These are phyloP conservation scores for Leptocoma aspasia DNA, from an alignment of 2,113 vertebrate species.

Conservation along the genomic window DNA sequence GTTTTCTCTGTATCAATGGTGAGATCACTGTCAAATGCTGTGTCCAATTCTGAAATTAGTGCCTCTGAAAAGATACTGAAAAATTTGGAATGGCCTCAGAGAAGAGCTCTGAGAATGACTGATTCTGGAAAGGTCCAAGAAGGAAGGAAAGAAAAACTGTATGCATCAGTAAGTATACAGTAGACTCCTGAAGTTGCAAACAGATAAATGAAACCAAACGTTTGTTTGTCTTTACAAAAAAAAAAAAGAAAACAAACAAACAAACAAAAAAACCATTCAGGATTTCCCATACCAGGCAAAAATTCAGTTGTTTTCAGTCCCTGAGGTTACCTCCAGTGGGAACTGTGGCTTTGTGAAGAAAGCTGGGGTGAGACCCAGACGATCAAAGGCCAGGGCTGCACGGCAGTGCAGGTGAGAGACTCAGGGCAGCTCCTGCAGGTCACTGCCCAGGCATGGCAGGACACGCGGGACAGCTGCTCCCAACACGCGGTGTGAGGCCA, in stretches of 20 bases:
- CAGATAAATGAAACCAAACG: neutral
- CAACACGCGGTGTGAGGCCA: fast-evolving
- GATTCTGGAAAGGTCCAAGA: neutral
- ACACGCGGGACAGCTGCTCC: neutral
- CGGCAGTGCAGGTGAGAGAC: fast-evolving
- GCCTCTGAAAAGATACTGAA: neutral
- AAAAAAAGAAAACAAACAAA: too few relatives aligned
- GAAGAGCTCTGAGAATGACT: neutral
- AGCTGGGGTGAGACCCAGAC: neutral
- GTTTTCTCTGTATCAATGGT: neutral
- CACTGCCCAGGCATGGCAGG: fast-evolving
- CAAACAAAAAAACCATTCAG: neutral
- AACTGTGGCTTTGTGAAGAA: neutral
- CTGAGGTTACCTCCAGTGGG: neutral
- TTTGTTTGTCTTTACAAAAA: neutral
- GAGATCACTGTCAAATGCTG: neutral
- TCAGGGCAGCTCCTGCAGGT: neutral
- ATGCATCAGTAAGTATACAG: neutral
- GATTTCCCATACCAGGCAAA: neutral
- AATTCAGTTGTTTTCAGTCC: neutral
- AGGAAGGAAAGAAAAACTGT: neutral
- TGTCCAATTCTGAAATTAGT: neutral
- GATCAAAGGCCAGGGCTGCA: neutral
- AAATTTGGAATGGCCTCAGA: neutral
- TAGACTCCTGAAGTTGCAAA: neutral